phyloP scores from a whole-genome alignment of 2,113 vertebrate genomes.

The Varanus salvator region DNA sequence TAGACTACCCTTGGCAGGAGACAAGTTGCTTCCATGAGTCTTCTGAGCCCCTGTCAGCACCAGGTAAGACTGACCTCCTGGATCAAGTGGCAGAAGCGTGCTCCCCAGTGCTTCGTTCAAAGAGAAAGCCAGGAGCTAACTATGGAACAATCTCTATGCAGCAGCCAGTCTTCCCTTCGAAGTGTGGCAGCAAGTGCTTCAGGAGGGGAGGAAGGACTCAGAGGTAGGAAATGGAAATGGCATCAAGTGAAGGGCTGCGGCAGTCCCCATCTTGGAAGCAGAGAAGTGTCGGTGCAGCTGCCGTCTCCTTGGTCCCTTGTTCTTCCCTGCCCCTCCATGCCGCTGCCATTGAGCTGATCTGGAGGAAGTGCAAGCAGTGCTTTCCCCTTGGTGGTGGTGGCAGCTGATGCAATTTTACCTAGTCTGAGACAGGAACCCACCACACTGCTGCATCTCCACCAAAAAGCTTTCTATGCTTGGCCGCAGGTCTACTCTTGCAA shows the following conservation, averaged over 20 bases:
- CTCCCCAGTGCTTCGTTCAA: too few species aligned
- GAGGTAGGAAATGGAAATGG: background rate
- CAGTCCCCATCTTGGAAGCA: background rate
- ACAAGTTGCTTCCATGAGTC: too few species aligned
- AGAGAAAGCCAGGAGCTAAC: too few species aligned
- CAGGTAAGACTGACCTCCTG: background rate
- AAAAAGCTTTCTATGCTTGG: too few species aligned
- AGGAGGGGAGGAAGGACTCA: background rate
- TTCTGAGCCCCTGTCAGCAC: background rate
- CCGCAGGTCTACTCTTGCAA: too few species aligned
- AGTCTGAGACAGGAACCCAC: too few species aligned
- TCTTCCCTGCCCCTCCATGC: background rate
- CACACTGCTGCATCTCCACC: too few species aligned
- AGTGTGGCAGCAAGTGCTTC: background rate
- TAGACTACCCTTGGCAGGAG: background rate
- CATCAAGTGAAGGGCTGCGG: background rate
- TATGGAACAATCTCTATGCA: too few species aligned
- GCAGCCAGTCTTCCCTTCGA: too few species aligned
- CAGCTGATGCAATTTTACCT: too few species aligned
- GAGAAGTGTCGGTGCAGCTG: too few species aligned
- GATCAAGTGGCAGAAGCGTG: background rate
- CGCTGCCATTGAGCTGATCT: background rate
- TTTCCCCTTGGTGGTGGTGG: background rate
- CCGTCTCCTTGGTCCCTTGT: background rate
- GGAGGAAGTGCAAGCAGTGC: background rate